Evolutionary conservation across 2,113 vertebrate genomes (phyloP).

Genomic region (Amblyornis subalaris): DNA sequence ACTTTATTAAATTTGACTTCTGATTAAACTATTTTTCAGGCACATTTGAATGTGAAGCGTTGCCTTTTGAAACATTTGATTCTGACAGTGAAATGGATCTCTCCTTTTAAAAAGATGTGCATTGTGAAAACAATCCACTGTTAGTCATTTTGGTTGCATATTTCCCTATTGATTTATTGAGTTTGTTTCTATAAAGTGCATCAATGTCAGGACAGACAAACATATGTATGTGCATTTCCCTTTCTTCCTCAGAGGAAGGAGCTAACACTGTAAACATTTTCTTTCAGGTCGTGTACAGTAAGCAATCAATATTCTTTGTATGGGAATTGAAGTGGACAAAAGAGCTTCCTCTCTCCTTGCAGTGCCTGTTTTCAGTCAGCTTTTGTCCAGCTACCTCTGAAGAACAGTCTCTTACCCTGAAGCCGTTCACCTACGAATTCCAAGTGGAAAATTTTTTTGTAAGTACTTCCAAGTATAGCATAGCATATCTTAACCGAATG

Average conservation of each 20-base stretch:
- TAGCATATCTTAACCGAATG: neutral
- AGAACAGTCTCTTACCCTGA: conserved; percentile 71
- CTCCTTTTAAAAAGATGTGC: neutral
- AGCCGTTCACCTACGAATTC: conserved; percentile 88
- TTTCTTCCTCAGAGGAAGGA: neutral
- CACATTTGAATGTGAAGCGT: neutral
- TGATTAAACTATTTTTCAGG: neutral
- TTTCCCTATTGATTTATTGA: neutral
- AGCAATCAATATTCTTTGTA: conserved; percentile 88
- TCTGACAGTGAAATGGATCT: neutral
- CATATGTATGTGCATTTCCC: neutral
- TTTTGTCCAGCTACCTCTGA: conserved; percentile 79
- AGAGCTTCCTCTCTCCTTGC: conserved; percentile 80
- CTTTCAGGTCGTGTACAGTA: conserved; percentile 81
- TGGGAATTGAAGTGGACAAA: conserved; percentile 90
- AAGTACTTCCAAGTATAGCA: conserved; percentile 30
- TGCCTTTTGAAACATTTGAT: neutral
- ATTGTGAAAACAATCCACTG: neutral
- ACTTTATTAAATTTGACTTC: neutral
- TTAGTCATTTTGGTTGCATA: neutral
- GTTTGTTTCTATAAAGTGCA: neutral
- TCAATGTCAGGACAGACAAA: neutral
- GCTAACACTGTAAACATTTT: conserved; percentile 17
- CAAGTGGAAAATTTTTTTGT: conserved; percentile 90
- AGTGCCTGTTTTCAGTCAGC: conserved; percentile 83